phyloP scores from a whole-genome alignment of 2,888 invertebrate genomes.

The Lasioglossum lativentre region DNA sequence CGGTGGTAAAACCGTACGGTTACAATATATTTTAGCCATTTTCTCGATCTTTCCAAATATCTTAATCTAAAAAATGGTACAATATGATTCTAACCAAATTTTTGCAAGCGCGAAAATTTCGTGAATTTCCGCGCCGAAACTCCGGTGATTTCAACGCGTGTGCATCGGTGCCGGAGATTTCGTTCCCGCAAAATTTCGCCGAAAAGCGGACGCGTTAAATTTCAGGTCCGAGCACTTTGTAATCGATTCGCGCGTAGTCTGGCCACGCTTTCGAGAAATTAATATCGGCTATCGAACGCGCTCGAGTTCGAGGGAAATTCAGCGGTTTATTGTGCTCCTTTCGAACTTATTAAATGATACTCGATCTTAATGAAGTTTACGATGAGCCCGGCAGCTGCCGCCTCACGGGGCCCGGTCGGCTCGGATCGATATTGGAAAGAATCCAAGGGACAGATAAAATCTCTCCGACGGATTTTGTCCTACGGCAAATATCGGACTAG shows the following conservation, averaged over 20 bases:
- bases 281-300: constrained; percentile 15
- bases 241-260: neutral
- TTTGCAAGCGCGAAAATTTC: neutral
- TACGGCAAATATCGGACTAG: constrained; percentile 65
- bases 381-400: constrained; percentile 67
- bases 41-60: neutral
- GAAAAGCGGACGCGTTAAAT: neutral
- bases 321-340: constrained; percentile 37
- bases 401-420: constrained; percentile 32
- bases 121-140: neutral
- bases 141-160: neutral
- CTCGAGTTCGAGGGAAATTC: constrained; percentile 3
- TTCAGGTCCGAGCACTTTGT: neutral
- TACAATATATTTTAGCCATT: too few relatives aligned
- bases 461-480: constrained; percentile 71
- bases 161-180: neutral
- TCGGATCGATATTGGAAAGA: constrained; percentile 72
- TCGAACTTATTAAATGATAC: constrained; percentile 57
- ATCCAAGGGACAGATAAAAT: constrained; percentile 80
- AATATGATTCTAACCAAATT: neutral
- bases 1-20: too few relatives aligned
- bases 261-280: neutral
- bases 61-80: neutral
- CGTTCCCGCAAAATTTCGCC: neutral
- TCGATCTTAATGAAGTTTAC: constrained; percentile 65